Evolutionary conservation across 2,888 invertebrate genomes (phyloP), one percentile per base, ranked within the genome.

Genomic region (Harpalus rubripes): DNA sequence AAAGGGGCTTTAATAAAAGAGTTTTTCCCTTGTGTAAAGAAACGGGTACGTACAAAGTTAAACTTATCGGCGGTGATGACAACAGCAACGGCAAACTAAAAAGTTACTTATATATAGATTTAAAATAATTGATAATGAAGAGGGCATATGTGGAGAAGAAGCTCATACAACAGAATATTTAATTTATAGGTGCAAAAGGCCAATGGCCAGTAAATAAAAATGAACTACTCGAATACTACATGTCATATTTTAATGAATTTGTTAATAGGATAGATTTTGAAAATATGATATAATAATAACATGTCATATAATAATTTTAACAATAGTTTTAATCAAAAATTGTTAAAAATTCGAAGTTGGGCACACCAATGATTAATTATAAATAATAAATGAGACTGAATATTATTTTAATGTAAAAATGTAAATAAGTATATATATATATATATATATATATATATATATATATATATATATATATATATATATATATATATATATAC

Each of bases 1-100:
- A 52, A 52, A n/a, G 52, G 52, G 52, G 52, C n/a, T 5, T 52
- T 52, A 52, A 52, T n/a, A 12, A 58, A n/a, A 58, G n/a, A 58
- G 0, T 58, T 58, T n/a, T n/a, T n/a, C n/a, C n/a, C 58, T 1
- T 15, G 58, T 58, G 58, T 58, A 8, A 6, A 6, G 0, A 58
- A 8, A 12, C 4, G 58, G 3, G 0, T 58, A n/a, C n/a, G 16
- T 1, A 58, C 58, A 8, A 58, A 58, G n/a, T 58, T 58, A 58
- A 8, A 8, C 1, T 58, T 58, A 6, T 58, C 58, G n/a, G 12
- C n/a, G n/a, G 2, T 1, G 1, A 12, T 58, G 16, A 12, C 58
- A n/a, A 58, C 58, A 8, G n/a, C n/a, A 1, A 58, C n/a, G 58
- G 58, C 0, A 58, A 58, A 58, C 0, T 58, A 8, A 58, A 58